Evolutionary conservation across 2,113 vertebrate species (phyloP).

Genomic region (Dipodomys spectabilis): DNA sequence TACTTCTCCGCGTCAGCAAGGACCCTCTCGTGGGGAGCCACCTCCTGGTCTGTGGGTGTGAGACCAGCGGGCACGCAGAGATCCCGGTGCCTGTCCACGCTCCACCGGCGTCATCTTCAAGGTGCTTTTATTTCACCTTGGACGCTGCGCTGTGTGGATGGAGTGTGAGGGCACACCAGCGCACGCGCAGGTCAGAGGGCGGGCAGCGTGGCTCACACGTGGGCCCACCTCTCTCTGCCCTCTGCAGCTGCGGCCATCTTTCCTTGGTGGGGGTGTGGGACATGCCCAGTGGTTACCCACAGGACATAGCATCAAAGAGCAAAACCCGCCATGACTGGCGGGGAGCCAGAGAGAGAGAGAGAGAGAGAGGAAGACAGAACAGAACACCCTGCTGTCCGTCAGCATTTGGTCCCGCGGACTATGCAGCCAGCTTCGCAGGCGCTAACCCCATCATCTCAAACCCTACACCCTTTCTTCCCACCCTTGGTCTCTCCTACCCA

Average conservation of each 20-base stretch:
- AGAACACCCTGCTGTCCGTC: background rate
- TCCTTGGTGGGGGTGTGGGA: background rate
- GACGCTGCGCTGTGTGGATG: background rate
- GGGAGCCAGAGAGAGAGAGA: background rate
- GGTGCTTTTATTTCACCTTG: background rate
- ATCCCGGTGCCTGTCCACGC: background rate
- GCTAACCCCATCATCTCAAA: background rate
- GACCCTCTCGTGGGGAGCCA: background rate
- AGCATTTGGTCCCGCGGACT: rapidly evolving
- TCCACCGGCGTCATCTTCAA: background rate
- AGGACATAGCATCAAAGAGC: background rate
- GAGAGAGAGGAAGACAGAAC: too few species aligned
- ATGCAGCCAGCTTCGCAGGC: background rate
- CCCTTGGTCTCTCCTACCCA: background rate
- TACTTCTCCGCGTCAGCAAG: background rate
- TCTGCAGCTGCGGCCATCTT: too few species aligned
- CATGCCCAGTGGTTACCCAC: background rate
- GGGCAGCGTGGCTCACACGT: background rate
- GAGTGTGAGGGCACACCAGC: background rate
- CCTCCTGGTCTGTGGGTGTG: background rate
- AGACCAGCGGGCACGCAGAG: background rate
- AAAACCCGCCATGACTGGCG: background rate
- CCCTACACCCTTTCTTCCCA: background rate
- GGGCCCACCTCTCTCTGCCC: rapidly evolving
- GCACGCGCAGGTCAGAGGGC: rapidly evolving